phyloP scores from a whole-genome alignment of 2,113 vertebrate species.

The Chlamydotis undulata region DNA sequence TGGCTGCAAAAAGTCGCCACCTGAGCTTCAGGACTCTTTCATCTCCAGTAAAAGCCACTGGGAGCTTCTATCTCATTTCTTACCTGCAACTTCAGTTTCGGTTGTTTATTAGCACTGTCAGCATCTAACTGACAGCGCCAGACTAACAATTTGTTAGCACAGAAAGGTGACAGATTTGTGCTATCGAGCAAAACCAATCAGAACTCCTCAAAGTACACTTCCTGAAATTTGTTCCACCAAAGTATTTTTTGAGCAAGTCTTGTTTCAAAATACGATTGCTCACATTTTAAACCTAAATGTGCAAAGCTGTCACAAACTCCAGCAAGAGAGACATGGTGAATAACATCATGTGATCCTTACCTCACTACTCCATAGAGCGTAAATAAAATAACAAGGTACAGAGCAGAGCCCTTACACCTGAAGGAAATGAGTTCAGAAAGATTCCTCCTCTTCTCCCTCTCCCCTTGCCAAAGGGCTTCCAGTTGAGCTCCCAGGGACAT shows the following conservation, averaged over 20 bases:
- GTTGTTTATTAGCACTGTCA: neutral
- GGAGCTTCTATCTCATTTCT: neutral
- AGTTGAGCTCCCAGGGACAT: neutral
- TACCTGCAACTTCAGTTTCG: neutral
- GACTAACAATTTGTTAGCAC: neutral
- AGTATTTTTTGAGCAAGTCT: neutral
- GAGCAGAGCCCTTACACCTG: neutral
- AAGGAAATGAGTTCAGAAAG: neutral
- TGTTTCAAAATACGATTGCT: neutral
- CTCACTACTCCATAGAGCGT: accelerated
- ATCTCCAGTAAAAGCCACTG: neutral
- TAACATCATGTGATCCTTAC: accelerated
- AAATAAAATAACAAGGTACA: neutral
- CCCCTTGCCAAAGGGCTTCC: neutral
- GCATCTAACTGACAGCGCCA: neutral
- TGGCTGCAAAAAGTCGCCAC: neutral
- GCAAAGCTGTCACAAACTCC: neutral
- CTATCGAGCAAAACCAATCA: neutral
- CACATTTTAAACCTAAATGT: neutral
- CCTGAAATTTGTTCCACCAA: neutral
- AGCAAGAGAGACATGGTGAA: neutral
- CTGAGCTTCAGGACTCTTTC: neutral
- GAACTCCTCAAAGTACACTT: neutral
- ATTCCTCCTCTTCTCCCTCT: neutral
- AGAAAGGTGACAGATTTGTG: neutral